Conservation (phyloP, 2,113 vertebrate genomes). For the Romanogobio albipinnatus region DNA sequence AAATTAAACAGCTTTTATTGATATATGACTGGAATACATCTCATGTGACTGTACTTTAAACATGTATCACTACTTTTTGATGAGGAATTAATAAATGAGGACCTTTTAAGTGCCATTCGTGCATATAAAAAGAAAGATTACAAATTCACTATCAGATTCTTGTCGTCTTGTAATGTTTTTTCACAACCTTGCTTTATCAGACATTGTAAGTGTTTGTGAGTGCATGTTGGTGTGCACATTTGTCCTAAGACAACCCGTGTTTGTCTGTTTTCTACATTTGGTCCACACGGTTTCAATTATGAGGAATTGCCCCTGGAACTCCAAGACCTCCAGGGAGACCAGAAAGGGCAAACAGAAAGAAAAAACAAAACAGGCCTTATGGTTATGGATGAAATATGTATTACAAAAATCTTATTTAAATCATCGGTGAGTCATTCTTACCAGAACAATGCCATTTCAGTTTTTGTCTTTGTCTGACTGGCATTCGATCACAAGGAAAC, state of each 20-base stretch:
- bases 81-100: background rate
- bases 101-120: background rate
- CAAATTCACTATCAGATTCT: background rate
- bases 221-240: background rate
- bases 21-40: background rate
- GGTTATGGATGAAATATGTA: background rate
- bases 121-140: background rate
- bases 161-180: background rate
- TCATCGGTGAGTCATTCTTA: slow-evolving; percentile 13
- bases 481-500: background rate
- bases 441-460: background rate
- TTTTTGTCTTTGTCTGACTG: slow-evolving; percentile 23
- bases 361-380: background rate
- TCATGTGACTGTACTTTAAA: background rate
- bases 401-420: background rate
- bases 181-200: background rate
- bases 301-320: slow-evolving; percentile 25
- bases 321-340: slow-evolving; percentile 27
- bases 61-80: background rate
- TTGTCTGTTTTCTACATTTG: slow-evolving; percentile 33
- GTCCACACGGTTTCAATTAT: slow-evolving; percentile 30
- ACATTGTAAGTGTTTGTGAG: background rate
- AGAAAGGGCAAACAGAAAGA: background rate
- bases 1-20: background rate
- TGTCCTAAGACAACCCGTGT: slow-evolving; percentile 25